Evolutionary conservation across 2,113 vertebrate genomes (phyloP).

Genomic region (Choloepus hoffmanni): DNA sequence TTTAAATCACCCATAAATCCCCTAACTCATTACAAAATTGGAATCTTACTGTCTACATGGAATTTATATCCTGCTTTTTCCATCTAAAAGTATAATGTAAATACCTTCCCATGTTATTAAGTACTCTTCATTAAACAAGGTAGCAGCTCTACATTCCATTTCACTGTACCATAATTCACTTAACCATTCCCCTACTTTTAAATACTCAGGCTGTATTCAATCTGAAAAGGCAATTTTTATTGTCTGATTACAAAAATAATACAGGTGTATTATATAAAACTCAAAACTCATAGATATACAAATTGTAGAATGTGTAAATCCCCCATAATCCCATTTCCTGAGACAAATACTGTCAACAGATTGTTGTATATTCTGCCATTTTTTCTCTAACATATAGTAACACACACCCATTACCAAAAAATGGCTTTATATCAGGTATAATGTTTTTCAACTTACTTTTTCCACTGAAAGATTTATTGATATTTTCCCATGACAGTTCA

Average conservation of each 20-base stretch:
- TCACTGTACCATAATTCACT: neutral
- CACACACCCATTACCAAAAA: too few species aligned
- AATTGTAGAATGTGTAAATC: neutral
- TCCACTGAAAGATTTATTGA: neutral
- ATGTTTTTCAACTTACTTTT: neutral
- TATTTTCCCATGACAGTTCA: neutral
- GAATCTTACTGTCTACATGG: neutral
- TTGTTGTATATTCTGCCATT: neutral
- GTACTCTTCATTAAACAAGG: neutral
- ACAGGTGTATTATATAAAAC: neutral
- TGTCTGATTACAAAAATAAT: neutral
- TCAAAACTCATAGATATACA: neutral
- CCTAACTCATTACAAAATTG: neutral
- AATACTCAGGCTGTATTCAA: neutral
- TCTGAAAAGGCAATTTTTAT: neutral
- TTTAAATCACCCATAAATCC: neutral
- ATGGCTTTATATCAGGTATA: neutral
- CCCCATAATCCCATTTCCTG: neutral
- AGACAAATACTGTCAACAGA: neutral
- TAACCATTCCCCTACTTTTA: neutral
- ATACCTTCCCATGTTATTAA: neutral
- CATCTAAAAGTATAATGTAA: neutral
- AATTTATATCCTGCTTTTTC: conserved; percentile 5
- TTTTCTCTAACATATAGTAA: neutral
- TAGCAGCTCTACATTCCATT: neutral